Evolutionary conservation across 2,888 invertebrate genomes (phyloP).

Genomic region (Xestia sexstrigata): DNA sequence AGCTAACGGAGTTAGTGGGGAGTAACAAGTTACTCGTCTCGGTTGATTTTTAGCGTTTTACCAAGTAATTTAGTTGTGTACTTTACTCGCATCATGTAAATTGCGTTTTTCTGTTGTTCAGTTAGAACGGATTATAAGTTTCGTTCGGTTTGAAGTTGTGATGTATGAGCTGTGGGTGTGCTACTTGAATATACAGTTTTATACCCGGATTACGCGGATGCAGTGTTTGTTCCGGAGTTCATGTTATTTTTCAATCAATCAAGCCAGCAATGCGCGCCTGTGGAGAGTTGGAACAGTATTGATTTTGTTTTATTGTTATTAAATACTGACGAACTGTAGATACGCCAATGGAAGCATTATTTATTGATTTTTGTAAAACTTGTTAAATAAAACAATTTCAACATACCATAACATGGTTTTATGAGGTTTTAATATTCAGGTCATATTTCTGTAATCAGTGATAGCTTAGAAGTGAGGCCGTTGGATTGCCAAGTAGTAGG

Average conservation of each 20-base stretch:
- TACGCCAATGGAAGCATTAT: not conserved
- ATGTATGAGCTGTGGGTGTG: constrained; percentile 42
- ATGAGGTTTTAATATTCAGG: not conserved
- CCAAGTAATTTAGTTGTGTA: constrained; percentile 23
- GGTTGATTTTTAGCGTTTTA: constrained; percentile 49
- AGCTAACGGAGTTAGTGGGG: constrained; percentile 69
- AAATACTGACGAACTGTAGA: not conserved
- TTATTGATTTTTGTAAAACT: not conserved
- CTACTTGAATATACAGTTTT: constrained; percentile 24
- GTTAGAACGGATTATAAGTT: constrained; percentile 54
- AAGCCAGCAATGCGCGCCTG: not conserved
- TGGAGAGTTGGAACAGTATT: not conserved
- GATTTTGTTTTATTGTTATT: not conserved
- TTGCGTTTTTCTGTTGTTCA: constrained; percentile 62
- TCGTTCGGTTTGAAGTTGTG: constrained; percentile 43
- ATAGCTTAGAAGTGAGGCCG: too few species aligned
- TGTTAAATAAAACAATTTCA: not conserved
- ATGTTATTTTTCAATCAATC: constrained; percentile 23
- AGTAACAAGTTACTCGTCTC: constrained; percentile 63
- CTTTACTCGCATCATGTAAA: constrained; percentile 53
- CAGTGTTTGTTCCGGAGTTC: constrained; percentile 7
- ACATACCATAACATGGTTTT: not conserved
- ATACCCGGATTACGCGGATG: constrained; percentile 2
- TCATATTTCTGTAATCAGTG: not conserved
- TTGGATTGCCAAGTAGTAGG: too few species aligned